Conservation (phyloP, 2,888 invertebrate genomes). For the Aphrophora alni region DNA sequence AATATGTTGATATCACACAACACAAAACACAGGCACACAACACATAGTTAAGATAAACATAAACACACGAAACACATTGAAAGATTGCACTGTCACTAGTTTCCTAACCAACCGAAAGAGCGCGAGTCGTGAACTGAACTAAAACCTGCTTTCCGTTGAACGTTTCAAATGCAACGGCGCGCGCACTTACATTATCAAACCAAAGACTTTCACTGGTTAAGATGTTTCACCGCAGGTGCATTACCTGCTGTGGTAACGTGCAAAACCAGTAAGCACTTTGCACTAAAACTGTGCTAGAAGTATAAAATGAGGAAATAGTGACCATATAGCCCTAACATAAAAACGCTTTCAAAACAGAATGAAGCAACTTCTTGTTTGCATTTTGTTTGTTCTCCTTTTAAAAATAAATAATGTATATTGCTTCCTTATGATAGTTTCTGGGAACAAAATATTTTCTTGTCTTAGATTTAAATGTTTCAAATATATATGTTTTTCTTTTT, state of each 20-base stretch:
- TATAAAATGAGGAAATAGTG: too few relatives aligned
- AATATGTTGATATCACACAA: neutral
- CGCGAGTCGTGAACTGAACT: neutral
- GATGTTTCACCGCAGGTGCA: neutral
- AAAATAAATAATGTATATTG: too few relatives aligned
- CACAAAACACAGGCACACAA: neutral
- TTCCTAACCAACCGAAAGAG: neutral
- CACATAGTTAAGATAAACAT: neutral
- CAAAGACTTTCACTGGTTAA: neutral
- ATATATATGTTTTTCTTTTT: too few relatives aligned
- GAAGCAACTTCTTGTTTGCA: too few relatives aligned
- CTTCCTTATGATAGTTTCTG: too few relatives aligned
- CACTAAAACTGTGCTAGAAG: too few relatives aligned
- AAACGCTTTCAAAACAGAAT: too few relatives aligned
- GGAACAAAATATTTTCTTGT: too few relatives aligned
- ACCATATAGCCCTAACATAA: too few relatives aligned
- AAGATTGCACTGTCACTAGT: neutral
- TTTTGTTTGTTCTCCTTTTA: too few relatives aligned
- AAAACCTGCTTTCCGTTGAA: constrained; percentile 4
- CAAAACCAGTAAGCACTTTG: too few relatives aligned
- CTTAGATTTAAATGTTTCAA: too few relatives aligned
- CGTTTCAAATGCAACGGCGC: neutral
- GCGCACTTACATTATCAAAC: neutral
- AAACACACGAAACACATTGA: neutral
- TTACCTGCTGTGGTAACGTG: neutral